A percentile compares a stretch with the other conserved stretches of the same genome.
phyloP scores from a whole-genome alignment of 2,113 vertebrate species.

The Esox niger region DNA sequence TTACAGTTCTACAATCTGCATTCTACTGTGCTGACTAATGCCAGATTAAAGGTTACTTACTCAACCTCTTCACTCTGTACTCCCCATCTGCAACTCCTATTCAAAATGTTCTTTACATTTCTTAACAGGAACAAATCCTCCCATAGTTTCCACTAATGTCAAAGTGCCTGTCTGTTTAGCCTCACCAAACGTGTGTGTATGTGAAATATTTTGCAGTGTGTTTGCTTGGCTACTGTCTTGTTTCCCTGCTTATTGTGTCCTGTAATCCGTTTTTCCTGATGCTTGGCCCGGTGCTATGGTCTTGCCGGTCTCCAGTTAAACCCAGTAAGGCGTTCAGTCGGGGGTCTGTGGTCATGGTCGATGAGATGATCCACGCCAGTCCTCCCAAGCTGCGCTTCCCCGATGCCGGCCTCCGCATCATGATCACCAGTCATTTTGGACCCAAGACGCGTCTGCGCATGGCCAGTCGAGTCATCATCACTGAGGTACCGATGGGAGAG shows the following conservation, averaged over 20 bases:
- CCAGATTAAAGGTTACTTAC: too few species aligned
- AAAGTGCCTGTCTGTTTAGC: conserved; percentile 93
- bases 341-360: conserved; percentile 91
- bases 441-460: conserved; percentile 93
- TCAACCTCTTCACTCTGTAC: neutral
- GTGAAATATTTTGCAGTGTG: conserved; percentile 9
- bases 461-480: conserved; percentile 96
- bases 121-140: neutral
- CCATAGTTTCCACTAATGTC: conserved; percentile 19
- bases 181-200: conserved; percentile 74
- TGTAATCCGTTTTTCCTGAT: too few species aligned
- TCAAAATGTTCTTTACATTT: neutral
- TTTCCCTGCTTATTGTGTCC: neutral
- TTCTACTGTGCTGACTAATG: too few species aligned
- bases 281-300: neutral
- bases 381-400: conserved; percentile 93
- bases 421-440: conserved; percentile 96
- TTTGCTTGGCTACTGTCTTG: conserved; percentile 43
- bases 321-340: conserved; percentile 78
- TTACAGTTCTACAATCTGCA: too few species aligned
- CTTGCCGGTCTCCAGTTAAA: conserved; percentile 75
- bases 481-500: conserved; percentile 78
- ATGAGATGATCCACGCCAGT: conserved; percentile 92
- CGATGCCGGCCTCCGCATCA: conserved; percentile 89
- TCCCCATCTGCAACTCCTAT: neutral